Conservation (phyloP, 1,140 invertebrate genomes). For the Zaprionus camerounensis region DNA sequence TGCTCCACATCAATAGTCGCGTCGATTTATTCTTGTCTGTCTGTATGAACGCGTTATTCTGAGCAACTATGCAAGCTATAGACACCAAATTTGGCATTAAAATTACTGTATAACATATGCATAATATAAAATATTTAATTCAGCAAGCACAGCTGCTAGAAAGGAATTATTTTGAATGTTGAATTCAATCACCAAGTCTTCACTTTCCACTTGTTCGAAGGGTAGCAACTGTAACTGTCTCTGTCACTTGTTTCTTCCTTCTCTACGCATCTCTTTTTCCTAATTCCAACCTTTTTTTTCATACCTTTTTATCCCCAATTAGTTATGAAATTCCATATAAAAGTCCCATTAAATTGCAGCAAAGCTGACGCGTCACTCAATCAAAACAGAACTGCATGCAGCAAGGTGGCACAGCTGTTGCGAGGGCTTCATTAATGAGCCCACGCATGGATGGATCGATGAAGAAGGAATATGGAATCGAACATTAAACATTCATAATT, state of each 20-base stretch:
- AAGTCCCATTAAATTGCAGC: background rate
- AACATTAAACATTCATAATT: conserved; percentile 44
- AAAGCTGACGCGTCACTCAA: background rate
- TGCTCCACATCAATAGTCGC: background rate
- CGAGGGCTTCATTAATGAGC: conserved; percentile 22
- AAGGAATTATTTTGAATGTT: too few species aligned
- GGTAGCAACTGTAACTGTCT: background rate
- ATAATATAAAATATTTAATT: background rate
- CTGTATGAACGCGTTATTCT: background rate
- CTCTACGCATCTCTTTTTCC: background rate
- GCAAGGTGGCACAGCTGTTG: conserved; percentile 36
- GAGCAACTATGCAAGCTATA: background rate
- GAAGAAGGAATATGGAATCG: conserved; percentile 7
- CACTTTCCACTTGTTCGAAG: too few species aligned
- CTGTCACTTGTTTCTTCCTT: background rate
- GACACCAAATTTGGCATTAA: background rate
- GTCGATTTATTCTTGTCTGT: background rate
- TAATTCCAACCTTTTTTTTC: background rate
- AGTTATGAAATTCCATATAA: background rate
- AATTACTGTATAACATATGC: background rate
- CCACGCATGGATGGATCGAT: background rate
- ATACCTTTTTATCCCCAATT: background rate
- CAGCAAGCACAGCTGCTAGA: too few species aligned
- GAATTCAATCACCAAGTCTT: too few species aligned
- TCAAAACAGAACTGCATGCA: background rate